These are phyloP conservation scores for Sphaerophoria taeniata DNA, from an alignment of 2,888 invertebrate genomes.

Conservation along the genomic window DNA sequence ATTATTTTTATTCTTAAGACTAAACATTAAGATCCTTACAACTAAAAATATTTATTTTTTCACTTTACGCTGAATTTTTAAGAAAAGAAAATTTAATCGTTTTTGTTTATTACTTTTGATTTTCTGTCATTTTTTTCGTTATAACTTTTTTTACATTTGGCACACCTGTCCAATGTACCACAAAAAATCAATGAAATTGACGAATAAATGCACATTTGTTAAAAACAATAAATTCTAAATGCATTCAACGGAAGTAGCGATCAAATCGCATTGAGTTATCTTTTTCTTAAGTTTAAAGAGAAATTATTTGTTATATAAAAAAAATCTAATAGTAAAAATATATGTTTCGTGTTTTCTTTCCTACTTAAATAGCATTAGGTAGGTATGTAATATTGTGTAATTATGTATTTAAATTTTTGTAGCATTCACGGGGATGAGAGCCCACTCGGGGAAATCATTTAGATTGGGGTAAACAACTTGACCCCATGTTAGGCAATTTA, in stretches of 20 bases:
- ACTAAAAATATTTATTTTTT: conserved; percentile 1
- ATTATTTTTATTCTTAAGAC: neutral
- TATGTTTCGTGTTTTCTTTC: neutral
- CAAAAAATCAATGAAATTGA: too few relatives aligned
- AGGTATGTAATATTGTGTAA: neutral
- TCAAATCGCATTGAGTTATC: neutral
- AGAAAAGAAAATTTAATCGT: neutral
- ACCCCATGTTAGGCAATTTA: conserved; percentile 90
- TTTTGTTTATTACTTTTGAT: neutral
- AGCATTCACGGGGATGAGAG: conserved; percentile 83
- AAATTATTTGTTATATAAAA: neutral
- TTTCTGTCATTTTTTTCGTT: too few relatives aligned
- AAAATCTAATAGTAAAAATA: conserved; percentile 30
- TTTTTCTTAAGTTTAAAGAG: conserved; percentile 7
- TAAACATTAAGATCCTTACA: neutral
- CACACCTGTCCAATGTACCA: too few relatives aligned
- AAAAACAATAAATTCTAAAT: neutral
- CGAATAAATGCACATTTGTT: neutral
- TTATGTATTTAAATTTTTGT: conserved; percentile 48
- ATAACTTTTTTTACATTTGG: too few relatives aligned
- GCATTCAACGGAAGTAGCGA: conserved; percentile 5
- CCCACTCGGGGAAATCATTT: conserved; percentile 87
- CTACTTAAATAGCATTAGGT: conserved; percentile 34
- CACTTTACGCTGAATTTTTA: neutral
- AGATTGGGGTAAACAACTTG: conserved; percentile 86